Conservation (phyloP, 2,797 vertebrate genomes). For the Lophius americanus region DNA sequence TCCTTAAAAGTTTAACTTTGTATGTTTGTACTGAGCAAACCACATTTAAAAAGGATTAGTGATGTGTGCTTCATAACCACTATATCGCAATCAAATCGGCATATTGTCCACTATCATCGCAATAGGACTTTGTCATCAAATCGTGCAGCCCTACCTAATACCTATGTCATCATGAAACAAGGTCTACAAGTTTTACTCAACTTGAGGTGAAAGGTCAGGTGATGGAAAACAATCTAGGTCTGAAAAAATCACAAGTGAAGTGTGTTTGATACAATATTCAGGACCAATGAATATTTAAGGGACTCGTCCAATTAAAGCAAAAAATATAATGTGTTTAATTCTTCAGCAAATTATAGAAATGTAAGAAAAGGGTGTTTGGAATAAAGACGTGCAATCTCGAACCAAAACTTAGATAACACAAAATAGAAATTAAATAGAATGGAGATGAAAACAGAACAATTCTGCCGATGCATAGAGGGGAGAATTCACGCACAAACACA, state of each 20-base stretch:
- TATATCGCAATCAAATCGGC: too few species aligned
- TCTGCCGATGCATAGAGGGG: constrained; percentile 39
- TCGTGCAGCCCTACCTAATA: constrained; percentile 7
- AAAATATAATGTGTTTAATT: constrained; percentile 31
- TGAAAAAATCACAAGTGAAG: constrained; percentile 80
- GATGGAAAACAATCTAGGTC: constrained; percentile 71
- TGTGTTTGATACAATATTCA: constrained; percentile 27
- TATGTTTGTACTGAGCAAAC: too few species aligned
- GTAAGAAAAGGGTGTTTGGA: constrained; percentile 40
- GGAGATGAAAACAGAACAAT: constrained; percentile 55
- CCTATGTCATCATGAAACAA: constrained; percentile 78
- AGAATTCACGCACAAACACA: constrained; percentile 38
- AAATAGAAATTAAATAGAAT: constrained; percentile 30
- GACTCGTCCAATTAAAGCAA: constrained; percentile 4
- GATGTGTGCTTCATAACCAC: too few species aligned
- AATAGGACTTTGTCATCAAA: too few species aligned
- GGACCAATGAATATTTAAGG: constrained; percentile 16
- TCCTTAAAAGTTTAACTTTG: too few species aligned
- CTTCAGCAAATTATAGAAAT: constrained; percentile 50
- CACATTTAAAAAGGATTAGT: too few species aligned
- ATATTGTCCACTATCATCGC: too few species aligned
- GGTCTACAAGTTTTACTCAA: constrained; percentile 75
- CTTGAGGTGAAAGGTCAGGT: constrained; percentile 69
- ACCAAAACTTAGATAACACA: constrained; percentile 55
- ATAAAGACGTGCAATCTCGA: constrained; percentile 56